Percentiles rank a stretch among this genome's conserved stretches.
phyloP scores from a whole-genome alignment of 1,140 invertebrate genomes.

The Hyposmocoma kahamanoa region DNA sequence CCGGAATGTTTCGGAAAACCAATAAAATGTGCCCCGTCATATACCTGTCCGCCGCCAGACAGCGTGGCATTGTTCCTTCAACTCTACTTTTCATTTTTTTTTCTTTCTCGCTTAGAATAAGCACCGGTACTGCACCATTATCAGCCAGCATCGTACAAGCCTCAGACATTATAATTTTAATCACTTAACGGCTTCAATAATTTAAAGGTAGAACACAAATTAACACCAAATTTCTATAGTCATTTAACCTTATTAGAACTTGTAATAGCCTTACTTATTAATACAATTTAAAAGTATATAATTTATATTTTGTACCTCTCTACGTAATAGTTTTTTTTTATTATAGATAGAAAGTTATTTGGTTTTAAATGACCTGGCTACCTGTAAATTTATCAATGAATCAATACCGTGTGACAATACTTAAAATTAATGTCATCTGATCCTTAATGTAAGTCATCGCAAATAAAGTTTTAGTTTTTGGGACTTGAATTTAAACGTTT shows the following conservation, averaged over 20 bases:
- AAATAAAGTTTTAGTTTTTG: too few relatives aligned
- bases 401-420: conserved; percentile 1
- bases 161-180: not conserved
- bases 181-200: not conserved
- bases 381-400: conserved; percentile 8
- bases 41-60: conserved; percentile 68
- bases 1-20: conserved; percentile 70
- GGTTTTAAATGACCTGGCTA: too few relatives aligned
- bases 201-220: not conserved
- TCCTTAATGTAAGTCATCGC: too few relatives aligned
- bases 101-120: not conserved
- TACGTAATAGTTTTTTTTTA: too few relatives aligned
- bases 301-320: too few relatives aligned
- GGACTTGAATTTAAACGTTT: too few relatives aligned
- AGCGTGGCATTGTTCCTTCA: conserved; percentile 63
- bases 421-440: conserved; percentile 4
- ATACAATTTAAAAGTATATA: too few relatives aligned
- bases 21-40: conserved; percentile 72
- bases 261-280: too few relatives aligned
- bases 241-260: too few relatives aligned
- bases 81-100: not conserved
- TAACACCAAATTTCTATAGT: not conserved
- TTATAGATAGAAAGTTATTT: too few relatives aligned
- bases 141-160: not conserved
- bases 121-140: not conserved